phyloP scores from a whole-genome alignment of 1,140 invertebrate genomes.

The Camponotus vicinus region DNA sequence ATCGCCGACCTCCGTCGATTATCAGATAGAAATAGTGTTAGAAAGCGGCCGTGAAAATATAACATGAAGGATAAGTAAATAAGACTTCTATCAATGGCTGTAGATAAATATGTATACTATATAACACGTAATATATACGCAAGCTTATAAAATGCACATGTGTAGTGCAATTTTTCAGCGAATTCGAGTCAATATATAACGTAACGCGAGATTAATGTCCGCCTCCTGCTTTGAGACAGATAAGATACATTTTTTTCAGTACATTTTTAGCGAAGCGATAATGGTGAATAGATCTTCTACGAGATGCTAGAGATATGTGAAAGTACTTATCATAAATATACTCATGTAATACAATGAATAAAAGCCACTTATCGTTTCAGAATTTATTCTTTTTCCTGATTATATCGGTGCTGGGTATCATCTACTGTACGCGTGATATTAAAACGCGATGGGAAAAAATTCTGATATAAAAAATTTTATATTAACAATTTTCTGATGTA shows the following conservation, averaged over 20 bases:
- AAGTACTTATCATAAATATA: constrained; percentile 37
- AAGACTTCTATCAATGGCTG: constrained; percentile 45
- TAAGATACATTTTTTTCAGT: constrained; percentile 29
- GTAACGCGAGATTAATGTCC: constrained; percentile 46
- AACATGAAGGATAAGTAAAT: constrained; percentile 49
- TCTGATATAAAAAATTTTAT: not conserved
- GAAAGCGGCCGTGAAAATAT: constrained; percentile 53
- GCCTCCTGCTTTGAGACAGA: not conserved
- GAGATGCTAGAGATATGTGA: not conserved
- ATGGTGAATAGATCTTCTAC: constrained; percentile 26
- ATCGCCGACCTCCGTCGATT: constrained; percentile 21
- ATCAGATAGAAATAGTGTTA: constrained; percentile 26
- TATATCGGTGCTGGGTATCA: constrained; percentile 15
- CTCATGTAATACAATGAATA: constrained; percentile 24
- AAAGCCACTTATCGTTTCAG: constrained; percentile 7
- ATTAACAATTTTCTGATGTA: constrained; percentile 18
- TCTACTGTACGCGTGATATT: not conserved
- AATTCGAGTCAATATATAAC: constrained; percentile 11
- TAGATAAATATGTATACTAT: constrained; percentile 22
- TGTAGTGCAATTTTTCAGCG: constrained; percentile 25
- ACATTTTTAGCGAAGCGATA: not conserved
- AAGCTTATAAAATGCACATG: constrained; percentile 57
- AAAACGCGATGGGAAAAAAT: not conserved
- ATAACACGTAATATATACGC: not conserved
- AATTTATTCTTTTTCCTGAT: constrained; percentile 17